Evolutionary conservation across 2,113 vertebrate species (phyloP).

Genomic region (Henicopernis longicauda): DNA sequence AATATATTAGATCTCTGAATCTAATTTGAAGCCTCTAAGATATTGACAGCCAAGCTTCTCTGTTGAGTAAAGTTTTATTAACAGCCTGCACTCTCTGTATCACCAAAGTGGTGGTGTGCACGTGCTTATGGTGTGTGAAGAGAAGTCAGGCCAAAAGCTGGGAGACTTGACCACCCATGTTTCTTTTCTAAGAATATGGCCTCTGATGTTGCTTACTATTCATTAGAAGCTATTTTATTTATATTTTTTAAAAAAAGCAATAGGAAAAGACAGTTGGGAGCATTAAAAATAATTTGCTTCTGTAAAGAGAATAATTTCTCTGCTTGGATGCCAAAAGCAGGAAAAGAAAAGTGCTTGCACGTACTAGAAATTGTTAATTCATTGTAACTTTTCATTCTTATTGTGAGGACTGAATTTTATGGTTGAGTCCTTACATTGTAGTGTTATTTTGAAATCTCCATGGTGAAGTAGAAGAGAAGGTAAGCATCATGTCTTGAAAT

Average conservation of each 20-base stretch:
- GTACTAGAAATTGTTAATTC: neutral
- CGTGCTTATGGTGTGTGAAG: neutral
- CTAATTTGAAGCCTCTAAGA: neutral
- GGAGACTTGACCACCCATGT: neutral
- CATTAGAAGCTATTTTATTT: neutral
- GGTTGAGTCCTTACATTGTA: neutral
- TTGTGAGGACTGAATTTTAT: neutral
- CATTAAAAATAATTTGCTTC: neutral
- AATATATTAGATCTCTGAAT: neutral
- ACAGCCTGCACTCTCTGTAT: neutral
- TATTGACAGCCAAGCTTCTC: neutral
- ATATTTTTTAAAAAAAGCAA: neutral
- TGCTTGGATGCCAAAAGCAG: neutral
- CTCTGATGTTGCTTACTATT: neutral
- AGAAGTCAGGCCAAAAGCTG: neutral
- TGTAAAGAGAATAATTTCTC: neutral
- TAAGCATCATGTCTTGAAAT: neutral
- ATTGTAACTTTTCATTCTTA: neutral
- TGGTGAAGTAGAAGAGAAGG: neutral
- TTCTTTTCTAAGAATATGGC: neutral
- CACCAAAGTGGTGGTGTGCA: neutral
- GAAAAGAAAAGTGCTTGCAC: neutral
- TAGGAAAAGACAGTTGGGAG: neutral
- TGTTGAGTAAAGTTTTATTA: neutral
- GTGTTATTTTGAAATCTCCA: neutral